Evolutionary conservation across 2,888 invertebrate genomes (phyloP), one percentile per base, ranked within the genome.

Genomic region (Drosophila kambysellisi): DNA sequence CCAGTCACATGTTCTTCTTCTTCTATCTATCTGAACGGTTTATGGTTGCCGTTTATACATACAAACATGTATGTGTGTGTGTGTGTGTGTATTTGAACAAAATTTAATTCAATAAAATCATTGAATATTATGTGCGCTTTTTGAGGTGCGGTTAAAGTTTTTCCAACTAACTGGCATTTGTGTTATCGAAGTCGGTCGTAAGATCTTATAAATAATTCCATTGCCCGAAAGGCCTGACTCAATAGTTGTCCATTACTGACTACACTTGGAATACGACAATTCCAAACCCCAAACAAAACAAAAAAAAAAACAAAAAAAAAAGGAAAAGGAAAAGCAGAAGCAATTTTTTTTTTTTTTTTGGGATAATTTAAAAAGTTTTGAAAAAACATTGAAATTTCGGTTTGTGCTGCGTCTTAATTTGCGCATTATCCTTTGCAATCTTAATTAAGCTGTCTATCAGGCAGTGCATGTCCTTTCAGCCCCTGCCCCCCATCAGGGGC

Each of bases 361-460:
- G 30, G 29, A 29, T 35, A n/a, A 60, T 35, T 35, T 35, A 30
- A n/a, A 56, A 70, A 60, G 11, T 61, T 73, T 48, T 48, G 25
- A n/a, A 15, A 46, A 53, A 70, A 68, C 29, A 58, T 63, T 53
- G 17, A 63, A 59, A 48, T 50, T 33, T 51, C 20, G 39, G 30
- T 39, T 50, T 33, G 52, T 9, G 53, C 46, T 52, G 66, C 67
- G 63, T 81, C 74, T 81, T 83, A 73, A 80, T 77, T 81, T 83
- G 78, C 50, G 57, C 84, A 81, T 81, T 81, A 83, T 81, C 83
- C 74, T 78, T 51, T 51, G 65, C 81, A 63, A 78, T 81, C 82
- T 81, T 81, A 81, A 81, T 83, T 74, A 81, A 83, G 79, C 68
- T 83, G 82, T 70, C 84, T 83, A 70, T 74, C 74, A 61, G 58